Evolutionary conservation across 1,140 invertebrate genomes (phyloP).

Genomic region (Brachionus rotundiformis): DNA sequence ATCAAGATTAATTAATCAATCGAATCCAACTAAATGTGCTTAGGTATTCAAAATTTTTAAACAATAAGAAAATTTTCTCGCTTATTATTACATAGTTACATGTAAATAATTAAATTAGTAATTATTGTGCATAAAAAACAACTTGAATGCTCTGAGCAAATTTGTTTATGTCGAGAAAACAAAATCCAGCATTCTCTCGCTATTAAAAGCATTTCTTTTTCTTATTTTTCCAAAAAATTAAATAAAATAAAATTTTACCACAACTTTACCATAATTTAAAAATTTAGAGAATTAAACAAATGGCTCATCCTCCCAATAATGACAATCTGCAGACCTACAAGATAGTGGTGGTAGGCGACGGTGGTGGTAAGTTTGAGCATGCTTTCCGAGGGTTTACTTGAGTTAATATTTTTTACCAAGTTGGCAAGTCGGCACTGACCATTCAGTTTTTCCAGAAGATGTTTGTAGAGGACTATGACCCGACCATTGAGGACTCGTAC

Average conservation of each 20-base stretch:
- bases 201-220: conserved; percentile 8
- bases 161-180: neutral
- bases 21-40: neutral
- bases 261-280: conserved; percentile 16
- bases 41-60: neutral
- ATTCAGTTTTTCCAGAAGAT: conserved; percentile 69
- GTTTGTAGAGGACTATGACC: conserved; percentile 61
- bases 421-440: conserved; percentile 85
- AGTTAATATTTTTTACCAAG: neutral
- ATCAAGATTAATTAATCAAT: neutral
- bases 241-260: conserved; percentile 13
- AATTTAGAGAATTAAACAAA: conserved; percentile 5
- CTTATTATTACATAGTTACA: conserved; percentile 13
- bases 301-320: conserved; percentile 60
- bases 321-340: conserved; percentile 82
- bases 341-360: conserved; percentile 84
- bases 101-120: conserved; percentile 30
- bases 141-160: neutral
- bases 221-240: neutral
- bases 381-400: neutral
- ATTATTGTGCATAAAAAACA: conserved; percentile 23
- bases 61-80: conserved; percentile 8
- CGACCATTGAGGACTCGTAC: conserved; percentile 62
- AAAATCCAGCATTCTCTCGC: conserved; percentile 27
- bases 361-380: conserved; percentile 65